A percentile compares a stretch with the other conserved stretches of the same genome.
Evolutionary conservation across 2,797 vertebrate species (phyloP).

Genomic region (Danio jaintianensis): DNA sequence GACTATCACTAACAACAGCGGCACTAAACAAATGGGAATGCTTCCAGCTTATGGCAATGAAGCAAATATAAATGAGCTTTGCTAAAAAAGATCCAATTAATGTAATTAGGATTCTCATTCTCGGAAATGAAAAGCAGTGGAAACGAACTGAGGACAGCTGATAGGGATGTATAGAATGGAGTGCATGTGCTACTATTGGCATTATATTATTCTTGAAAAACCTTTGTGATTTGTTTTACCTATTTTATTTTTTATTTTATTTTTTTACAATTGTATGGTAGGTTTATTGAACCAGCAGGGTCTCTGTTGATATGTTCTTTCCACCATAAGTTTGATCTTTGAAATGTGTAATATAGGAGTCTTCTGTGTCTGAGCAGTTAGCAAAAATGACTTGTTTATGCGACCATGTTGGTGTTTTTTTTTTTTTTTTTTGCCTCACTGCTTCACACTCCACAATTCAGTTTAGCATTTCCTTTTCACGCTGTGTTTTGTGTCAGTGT

Average conservation of each 20-base stretch:
- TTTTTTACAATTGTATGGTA: background rate
- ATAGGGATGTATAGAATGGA: too few species aligned
- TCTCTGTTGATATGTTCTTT: background rate
- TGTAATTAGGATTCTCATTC: constrained; percentile 22
- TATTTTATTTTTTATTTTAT: too few species aligned
- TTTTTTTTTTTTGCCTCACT: background rate
- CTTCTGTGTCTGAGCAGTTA: background rate
- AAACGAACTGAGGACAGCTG: background rate
- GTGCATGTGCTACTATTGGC: background rate
- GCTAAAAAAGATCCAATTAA: constrained; percentile 33
- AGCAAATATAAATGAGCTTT: constrained; percentile 28
- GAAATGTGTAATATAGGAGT: background rate
- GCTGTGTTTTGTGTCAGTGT: background rate
- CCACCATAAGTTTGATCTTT: background rate
- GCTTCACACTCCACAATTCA: background rate
- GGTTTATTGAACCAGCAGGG: background rate
- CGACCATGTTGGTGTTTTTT: background rate
- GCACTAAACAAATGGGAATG: constrained; percentile 14
- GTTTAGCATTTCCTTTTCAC: background rate
- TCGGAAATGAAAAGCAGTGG: background rate
- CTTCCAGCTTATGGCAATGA: constrained; percentile 15
- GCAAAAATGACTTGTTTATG: background rate
- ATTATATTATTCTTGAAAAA: background rate
- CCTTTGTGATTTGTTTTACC: background rate
- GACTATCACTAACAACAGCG: constrained; percentile 6